Percentiles rank a stretch among this genome's conserved stretches.
phyloP scores from a whole-genome alignment of 1,140 invertebrate genomes.

The Sitobion miscanthi region DNA sequence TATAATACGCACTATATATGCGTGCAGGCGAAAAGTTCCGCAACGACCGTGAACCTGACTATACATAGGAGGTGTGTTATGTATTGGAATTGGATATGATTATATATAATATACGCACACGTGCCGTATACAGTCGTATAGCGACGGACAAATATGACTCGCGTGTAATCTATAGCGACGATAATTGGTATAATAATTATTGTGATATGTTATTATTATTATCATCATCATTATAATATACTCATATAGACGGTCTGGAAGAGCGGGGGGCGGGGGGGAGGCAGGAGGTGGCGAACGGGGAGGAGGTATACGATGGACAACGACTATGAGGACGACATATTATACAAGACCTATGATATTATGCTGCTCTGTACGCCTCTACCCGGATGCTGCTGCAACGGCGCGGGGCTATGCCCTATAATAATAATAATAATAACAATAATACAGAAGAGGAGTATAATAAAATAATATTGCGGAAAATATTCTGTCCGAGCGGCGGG shows the following conservation, averaged over 20 bases:
- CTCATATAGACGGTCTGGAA: too few species aligned
- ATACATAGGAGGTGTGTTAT: background rate
- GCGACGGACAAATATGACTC: background rate
- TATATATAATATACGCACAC: background rate
- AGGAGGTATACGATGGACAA: too few species aligned
- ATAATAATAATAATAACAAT: too few species aligned
- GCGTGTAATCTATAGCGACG: background rate
- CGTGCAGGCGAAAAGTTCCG: background rate
- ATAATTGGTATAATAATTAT: too few species aligned
- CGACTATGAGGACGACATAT: too few species aligned
- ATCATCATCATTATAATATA: too few species aligned
- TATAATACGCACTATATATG: background rate
- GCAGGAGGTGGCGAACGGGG: background rate
- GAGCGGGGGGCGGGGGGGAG: too few species aligned
- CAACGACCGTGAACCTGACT: slow-evolving; percentile 28
- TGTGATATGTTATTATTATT: too few species aligned
- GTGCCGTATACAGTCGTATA: background rate
- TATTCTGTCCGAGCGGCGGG: background rate
- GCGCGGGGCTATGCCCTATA: too few species aligned
- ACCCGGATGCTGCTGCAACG: background rate
- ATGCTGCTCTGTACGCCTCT: too few species aligned
- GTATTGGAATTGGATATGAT: background rate
- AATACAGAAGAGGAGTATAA: background rate
- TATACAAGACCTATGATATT: too few species aligned
- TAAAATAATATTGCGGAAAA: background rate